Base-by-base conservation (phyloP, 2,797 vertebrate genomes). In the Danio choprae region DNA sequence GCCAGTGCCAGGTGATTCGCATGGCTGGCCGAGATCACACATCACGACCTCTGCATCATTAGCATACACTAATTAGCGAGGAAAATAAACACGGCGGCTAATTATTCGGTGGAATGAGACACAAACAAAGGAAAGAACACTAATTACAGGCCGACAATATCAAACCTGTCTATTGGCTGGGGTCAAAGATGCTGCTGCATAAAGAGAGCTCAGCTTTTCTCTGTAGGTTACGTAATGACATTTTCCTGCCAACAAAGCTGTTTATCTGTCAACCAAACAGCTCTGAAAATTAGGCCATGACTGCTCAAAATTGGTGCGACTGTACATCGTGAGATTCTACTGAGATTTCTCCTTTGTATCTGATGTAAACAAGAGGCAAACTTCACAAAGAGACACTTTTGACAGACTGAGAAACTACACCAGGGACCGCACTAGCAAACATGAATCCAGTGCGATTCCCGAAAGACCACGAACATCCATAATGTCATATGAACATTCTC, bases 51-150 rank as follows among this genome's bases (percentile, higher is more conserved):
- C 81, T 76, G 53, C 36, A 22, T 85, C 81, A 85, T 87, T 87
- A 87, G 87, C 84, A 87, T 87, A 75, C 64, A 55, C 64, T 88
- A 87, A 87, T 89, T 84, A 87, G 83, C 60, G 18, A 53, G 77
- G 81, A 79, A 85, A 89, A 86, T 87, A 85, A 86, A 82, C 82
- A 88, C 77, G 20, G 63, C 73, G 71, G 78, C 70, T 89, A 87
- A 89, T 88, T 87, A 88, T 82, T 86, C 48, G 59, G 77, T 65
- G 74, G 80, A 85, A 86, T 83, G 80, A 78, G 80, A 82, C 83
- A 70, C 82, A 84, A 84, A 85, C 81, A 84, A 85, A 81, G 78
- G 68, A 79, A 82, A 74, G 72, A 81, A 67, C 84, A 71, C 79
- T 87, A 85, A 89, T 87, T 87, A 87, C 72, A 48, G 81, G 79